Base-by-base conservation (phyloP, 1,140 invertebrate species). In the Drosophila parabipectinata region DNA sequence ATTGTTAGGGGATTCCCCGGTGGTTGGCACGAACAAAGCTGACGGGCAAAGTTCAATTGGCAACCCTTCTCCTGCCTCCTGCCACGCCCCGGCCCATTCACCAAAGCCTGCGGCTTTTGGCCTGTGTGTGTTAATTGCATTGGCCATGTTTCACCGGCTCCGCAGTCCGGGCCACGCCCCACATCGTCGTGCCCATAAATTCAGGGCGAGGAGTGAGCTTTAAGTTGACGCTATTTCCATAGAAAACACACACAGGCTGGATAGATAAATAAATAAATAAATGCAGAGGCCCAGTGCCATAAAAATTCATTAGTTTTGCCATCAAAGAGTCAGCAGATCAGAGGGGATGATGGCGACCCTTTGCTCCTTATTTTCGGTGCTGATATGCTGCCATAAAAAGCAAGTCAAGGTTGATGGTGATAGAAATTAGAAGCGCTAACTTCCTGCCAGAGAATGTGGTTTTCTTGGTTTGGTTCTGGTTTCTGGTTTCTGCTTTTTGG, bases 271-370 rank as follows among this genome's bases (percentile, higher is more conserved):
- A 60, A 60, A 52, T 53, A 60, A 60, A 60, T 59, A 66, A 52
- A 75, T 60, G 62, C 61, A 68, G 18, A 39, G 41, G 53, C 58
- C 51, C 61, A 58, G 55, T 45, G 69, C 75, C 48, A 88, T 88
- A 88, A 88, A 87, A 87, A 87, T 88, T 82, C 83, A 88, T 87
- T 87, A 88, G 81, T 72, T 85, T 71, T 55, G 54, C 73, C 82
- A 62, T 81, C 77, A 87, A 64, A 81, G 48, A 50, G 59, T 62
- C 80, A 47, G 53, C 61, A 74, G 41, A 73, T 79, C 30, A 21
- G 48, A 14, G 52, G 37, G 34, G 34, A 18, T 51, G 55, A 24
- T 39, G 24, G 21, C 45, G 47, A n/a, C 14, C 3, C 54, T 24
- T 30, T 30, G n/a, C 21, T 12, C 47, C n/a, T 21, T 47, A 39